These are phyloP conservation scores for Aulostomus chinensis DNA, from an alignment of 2,797 vertebrate genomes.

Conservation along the genomic window DNA sequence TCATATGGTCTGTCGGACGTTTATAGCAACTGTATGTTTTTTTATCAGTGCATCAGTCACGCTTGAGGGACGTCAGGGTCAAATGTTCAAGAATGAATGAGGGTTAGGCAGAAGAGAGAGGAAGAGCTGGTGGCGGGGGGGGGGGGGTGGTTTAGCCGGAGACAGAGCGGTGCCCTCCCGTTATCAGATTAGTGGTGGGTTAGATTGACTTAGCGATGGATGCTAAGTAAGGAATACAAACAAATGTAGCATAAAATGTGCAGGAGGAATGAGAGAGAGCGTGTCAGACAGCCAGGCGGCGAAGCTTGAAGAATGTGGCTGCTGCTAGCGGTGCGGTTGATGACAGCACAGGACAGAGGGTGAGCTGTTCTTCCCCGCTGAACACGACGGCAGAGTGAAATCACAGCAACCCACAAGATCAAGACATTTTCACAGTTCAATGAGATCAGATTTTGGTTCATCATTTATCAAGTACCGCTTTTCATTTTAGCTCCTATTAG, in stretches of 20 bases:
- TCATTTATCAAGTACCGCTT: not conserved
- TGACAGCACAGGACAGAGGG: constrained; percentile 12
- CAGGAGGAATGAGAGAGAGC: constrained; percentile 42
- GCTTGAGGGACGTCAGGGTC: constrained; percentile 52
- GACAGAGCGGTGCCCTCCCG: constrained; percentile 74
- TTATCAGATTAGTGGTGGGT: constrained; percentile 75
- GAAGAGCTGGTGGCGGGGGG: constrained; percentile 44
- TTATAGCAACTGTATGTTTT: constrained; percentile 50
- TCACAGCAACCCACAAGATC: constrained; percentile 11
- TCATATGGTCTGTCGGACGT: constrained; percentile 46
- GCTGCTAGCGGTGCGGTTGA: not conserved
- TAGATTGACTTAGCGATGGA: constrained; percentile 67
- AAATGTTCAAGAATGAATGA: constrained; percentile 70
- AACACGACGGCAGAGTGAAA: constrained; percentile 15
- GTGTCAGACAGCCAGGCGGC: constrained; percentile 48
- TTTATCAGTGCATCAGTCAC: constrained; percentile 67
- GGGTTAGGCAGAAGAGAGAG: constrained; percentile 52
- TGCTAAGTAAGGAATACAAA: constrained; percentile 69
- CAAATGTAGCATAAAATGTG: constrained; percentile 66
- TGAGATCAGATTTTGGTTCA: constrained; percentile 4
- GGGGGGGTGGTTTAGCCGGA: constrained; percentile 49
- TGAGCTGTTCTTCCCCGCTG: constrained; percentile 20
- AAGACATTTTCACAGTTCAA: constrained; percentile 7
- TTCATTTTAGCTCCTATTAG: not conserved
- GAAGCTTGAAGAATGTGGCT: constrained; percentile 32